Evolutionary conservation across 2,888 invertebrate species (phyloP).

Genomic region (Drosophila percnosoma): DNA sequence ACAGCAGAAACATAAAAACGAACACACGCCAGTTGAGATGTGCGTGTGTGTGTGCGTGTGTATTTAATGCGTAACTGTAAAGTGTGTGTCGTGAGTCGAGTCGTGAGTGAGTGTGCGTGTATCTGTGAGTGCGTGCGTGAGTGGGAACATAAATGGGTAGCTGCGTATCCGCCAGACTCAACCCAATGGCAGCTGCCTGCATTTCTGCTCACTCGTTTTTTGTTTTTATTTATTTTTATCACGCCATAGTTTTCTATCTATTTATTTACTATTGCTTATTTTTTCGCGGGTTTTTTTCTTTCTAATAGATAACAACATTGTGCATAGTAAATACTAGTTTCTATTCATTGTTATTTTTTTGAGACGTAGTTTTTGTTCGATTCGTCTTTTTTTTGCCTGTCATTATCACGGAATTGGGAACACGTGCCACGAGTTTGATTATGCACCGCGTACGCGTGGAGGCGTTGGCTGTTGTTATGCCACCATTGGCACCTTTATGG

Average conservation of each 20-base stretch:
- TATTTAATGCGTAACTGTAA: constrained; percentile 75
- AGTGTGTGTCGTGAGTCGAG: constrained; percentile 47
- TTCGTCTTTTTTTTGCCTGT: background rate
- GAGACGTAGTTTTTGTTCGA: constrained; percentile 38
- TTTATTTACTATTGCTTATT: constrained; percentile 44
- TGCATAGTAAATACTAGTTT: constrained; percentile 49
- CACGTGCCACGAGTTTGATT: constrained; percentile 57
- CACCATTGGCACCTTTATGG: background rate
- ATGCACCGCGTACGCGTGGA: constrained; percentile 5
- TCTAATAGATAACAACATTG: constrained; percentile 50
- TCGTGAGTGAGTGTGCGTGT: background rate
- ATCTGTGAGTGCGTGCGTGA: constrained; percentile 10
- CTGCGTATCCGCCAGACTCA: constrained; percentile 12
- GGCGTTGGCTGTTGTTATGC: background rate
- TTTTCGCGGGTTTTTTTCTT: constrained; percentile 16
- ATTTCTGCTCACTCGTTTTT: constrained; percentile 17
- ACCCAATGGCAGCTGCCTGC: constrained; percentile 64
- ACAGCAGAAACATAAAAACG: constrained; percentile 38
- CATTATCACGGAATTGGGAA: constrained; percentile 34
- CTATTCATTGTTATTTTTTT: constrained; percentile 45
- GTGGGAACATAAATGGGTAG: background rate
- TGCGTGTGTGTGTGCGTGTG: constrained; percentile 2
- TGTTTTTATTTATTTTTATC: constrained; percentile 29
- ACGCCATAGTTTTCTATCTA: constrained; percentile 37
- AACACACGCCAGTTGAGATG: constrained; percentile 34